A percentile compares a stretch with the other conserved stretches of the same genome.
phyloP scores from a whole-genome alignment of 2,113 vertebrate species.

The Hucho hucho region DNA sequence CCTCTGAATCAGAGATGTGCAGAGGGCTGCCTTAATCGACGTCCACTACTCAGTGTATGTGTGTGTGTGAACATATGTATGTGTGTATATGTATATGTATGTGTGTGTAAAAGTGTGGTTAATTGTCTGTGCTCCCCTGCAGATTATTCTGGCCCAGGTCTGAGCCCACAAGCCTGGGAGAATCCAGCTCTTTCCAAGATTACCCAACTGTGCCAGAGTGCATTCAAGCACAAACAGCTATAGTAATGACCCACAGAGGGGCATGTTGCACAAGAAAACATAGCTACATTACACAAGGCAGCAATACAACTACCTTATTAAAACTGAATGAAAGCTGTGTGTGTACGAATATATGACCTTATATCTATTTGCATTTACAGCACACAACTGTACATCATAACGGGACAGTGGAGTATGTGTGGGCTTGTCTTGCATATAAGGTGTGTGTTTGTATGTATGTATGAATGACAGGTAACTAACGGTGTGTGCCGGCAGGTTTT shows the following conservation, averaged over 20 bases:
- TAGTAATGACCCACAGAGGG: constrained; percentile 17
- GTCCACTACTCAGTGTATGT: background rate
- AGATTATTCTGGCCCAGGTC: constrained; percentile 44
- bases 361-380: background rate
- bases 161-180: constrained; percentile 42
- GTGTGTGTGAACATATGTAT: constrained; percentile 1
- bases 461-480: constrained; percentile 77
- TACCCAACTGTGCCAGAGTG: constrained; percentile 45
- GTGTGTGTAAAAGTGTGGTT: constrained; percentile 24
- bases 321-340: constrained; percentile 17
- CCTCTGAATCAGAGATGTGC: too few relatives aligned
- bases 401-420: constrained; percentile 42
- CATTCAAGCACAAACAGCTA: constrained; percentile 34
- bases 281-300: constrained; percentile 3
- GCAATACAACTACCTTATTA: background rate
- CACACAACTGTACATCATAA: background rate
- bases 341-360: background rate
- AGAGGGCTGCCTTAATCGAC: too few relatives aligned
- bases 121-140: constrained; percentile 40
- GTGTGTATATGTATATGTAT: background rate
- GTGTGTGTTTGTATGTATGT: constrained; percentile 21
- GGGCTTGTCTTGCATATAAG: background rate
- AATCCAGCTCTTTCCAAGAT: constrained; percentile 43
- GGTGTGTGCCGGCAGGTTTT: constrained; percentile 69
- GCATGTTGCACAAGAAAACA: constrained; percentile 15